Evolutionary conservation across 2,113 vertebrate species (phyloP), one percentile per base, ranked within the genome.

Genomic region (Reinhardtius hippoglossoides): DNA sequence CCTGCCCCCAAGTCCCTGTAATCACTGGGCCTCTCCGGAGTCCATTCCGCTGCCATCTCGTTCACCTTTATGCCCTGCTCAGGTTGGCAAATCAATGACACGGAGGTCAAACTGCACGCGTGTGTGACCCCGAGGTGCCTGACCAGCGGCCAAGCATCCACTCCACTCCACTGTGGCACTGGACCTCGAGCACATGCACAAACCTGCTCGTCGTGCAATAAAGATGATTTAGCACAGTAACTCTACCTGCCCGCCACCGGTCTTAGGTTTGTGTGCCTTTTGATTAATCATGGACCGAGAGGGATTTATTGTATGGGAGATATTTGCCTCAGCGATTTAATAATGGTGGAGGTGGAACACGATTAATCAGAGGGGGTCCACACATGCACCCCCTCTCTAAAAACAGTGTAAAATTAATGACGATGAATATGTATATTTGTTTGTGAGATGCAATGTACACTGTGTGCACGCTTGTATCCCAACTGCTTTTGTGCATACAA

Each of bases 281-380:
- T 94, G 94, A 95, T 95, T 94, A 95, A 95, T 95, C 91, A 90
- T 89, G 77, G 88, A 89, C 90, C 88, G 78, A 87, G 81, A 87
- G 92, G 91, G 93, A 95, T 95, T 95, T 94, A 94, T 94, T 93
- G 88, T 92, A 91, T 76, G 87, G 90, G 87, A 89, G 91, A 91
- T 93, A 94, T 94, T 95, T 94, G 93, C 94, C 94, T 94, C 94
- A 95, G 94, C 93, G 82, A 92, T 93, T 94, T 95, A 94, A 95
- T 94, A 94, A 95, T 93, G 90, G 87, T 87, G 86, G 87, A 82
- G 88, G 88, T 81, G 87, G 88, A 91, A 93, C 90, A 80, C 89
- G 89, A 95, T 95, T 94, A 95, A 95, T 95, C 93, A 93, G 90
- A 86, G 76, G 56, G 82, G 78, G 88, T 81, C 75, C 79, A 83